These are phyloP conservation scores for Dendrolimus kikuchii DNA, from an alignment of 1,140 invertebrate species.

Conservation along the genomic window DNA sequence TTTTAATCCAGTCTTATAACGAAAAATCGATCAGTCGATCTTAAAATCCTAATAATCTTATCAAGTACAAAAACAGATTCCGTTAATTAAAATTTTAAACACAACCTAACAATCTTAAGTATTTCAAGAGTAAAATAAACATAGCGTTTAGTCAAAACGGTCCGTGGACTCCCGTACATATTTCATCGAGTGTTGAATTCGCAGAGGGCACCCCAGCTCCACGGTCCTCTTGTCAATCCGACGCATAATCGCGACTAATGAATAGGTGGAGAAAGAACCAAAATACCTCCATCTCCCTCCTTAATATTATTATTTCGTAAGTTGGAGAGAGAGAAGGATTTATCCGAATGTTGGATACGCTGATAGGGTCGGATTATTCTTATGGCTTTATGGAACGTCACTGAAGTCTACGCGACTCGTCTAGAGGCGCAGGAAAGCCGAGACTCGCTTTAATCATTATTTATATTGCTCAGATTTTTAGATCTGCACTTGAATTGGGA, in stretches of 20 bases:
- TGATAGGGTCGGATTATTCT: conserved; percentile 50
- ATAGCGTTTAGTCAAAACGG: too few relatives aligned
- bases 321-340: conserved; percentile 37
- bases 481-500: too few relatives aligned
- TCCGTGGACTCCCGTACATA: conserved; percentile 11
- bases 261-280: conserved; percentile 56
- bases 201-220: conserved; percentile 29
- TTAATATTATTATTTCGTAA: conserved; percentile 21
- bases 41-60: not conserved
- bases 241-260: conserved; percentile 64
- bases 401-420: too few relatives aligned
- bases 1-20: too few relatives aligned
- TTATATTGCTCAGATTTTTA: too few relatives aligned
- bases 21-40: not conserved
- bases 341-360: conserved; percentile 35
- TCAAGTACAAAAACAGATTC: conserved; percentile 2
- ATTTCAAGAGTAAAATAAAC: too few relatives aligned
- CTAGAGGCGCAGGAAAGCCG: too few relatives aligned
- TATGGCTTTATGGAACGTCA: conserved; percentile 54
- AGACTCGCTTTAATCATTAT: too few relatives aligned
- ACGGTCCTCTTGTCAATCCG: conserved; percentile 59
- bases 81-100: not conserved
- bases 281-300: conserved; percentile 46
- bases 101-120: too few relatives aligned
- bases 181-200: conserved; percentile 48